Evolutionary conservation across 2,113 vertebrate genomes (phyloP).

Genomic region (Oceanodroma tethys): DNA sequence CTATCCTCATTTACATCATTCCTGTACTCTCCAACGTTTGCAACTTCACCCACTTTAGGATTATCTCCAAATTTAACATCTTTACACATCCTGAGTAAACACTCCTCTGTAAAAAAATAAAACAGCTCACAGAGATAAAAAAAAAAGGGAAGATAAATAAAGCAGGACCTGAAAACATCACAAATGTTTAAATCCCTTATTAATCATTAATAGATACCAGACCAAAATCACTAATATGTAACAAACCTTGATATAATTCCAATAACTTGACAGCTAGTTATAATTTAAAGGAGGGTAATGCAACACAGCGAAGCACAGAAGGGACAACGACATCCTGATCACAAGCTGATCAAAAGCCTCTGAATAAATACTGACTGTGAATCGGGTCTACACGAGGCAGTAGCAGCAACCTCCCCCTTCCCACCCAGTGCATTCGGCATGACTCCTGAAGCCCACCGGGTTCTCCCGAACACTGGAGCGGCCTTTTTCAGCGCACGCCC

Average conservation of each 20-base stretch:
- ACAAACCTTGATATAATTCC: background rate
- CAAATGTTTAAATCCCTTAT: background rate
- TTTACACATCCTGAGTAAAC: background rate
- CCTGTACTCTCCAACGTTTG: background rate
- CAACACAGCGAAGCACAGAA: background rate
- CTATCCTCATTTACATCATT: background rate
- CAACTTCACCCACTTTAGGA: background rate
- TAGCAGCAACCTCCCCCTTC: background rate
- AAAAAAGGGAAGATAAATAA: background rate
- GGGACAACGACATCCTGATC: background rate
- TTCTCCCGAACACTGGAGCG: background rate
- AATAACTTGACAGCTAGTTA: background rate
- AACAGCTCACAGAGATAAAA: background rate
- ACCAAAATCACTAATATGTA: background rate
- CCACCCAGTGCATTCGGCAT: fast-evolving
- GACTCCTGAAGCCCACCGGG: background rate
- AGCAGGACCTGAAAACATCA: background rate
- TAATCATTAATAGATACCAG: background rate
- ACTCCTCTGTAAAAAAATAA: background rate
- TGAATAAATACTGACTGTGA: background rate
- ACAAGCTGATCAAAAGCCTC: background rate
- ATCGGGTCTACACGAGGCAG: background rate
- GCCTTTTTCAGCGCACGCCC: background rate
- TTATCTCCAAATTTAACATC: background rate
- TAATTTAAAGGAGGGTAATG: background rate